phyloP scores from a whole-genome alignment of 2,113 vertebrate genomes.

The Python bivittatus region DNA sequence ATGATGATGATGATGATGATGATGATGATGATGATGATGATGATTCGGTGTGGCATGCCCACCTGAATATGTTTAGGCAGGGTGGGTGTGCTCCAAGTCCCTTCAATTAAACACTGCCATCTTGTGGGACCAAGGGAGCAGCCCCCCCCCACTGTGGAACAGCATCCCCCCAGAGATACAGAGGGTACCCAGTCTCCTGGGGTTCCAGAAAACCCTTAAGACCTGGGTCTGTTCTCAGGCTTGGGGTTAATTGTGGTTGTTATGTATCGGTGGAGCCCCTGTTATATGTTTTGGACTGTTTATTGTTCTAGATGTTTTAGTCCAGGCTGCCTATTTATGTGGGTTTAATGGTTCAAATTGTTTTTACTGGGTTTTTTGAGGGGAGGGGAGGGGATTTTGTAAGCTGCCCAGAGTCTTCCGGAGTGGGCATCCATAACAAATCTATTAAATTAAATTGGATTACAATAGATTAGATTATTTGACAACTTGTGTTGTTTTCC shows the following conservation, averaged over 20 bases:
- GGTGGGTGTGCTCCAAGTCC: not conserved
- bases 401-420: not conserved
- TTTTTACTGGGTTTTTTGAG: not conserved
- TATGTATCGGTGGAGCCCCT: not conserved
- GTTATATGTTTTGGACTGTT: not conserved
- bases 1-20: not conserved
- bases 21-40: not conserved
- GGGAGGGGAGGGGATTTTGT: not conserved
- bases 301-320: not conserved
- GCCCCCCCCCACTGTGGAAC: no score
- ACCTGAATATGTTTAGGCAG: not conserved
- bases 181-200: not conserved
- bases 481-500: constrained; percentile 42
- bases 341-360: not conserved
- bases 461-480: constrained; percentile 59
- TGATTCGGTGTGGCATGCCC: constrained; percentile 31
- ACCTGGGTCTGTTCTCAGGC: not conserved
- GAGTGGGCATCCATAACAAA: not conserved
- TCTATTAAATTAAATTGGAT: not conserved
- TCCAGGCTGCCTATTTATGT: not conserved
- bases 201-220: not conserved
- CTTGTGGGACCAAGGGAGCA: not conserved
- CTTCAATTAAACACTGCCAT: not conserved
- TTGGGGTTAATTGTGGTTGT: not conserved
- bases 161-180: not conserved